Evolutionary conservation across 2,888 invertebrate genomes (phyloP), one percentile per base, ranked within the genome.

Genomic region (Lycophotia porphyrea): DNA sequence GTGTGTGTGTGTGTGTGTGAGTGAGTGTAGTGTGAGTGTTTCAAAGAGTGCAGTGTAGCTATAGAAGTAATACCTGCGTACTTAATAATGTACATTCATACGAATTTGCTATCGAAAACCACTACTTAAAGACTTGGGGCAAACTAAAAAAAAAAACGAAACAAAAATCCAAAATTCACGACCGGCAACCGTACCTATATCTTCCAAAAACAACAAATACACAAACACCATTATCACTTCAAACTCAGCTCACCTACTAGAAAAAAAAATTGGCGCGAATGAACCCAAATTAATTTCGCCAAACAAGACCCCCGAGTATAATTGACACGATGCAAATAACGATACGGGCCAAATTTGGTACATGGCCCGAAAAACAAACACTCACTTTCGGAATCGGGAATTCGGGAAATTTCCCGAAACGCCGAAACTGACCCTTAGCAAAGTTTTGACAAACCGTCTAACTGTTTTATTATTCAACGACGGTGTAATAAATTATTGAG

Each of bases 401-500:
- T 27, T n/a, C 63, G 63, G 63, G 63, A 61, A 24, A 36, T 36
- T 39, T 63, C 42, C 39, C 63, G 64, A 73, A 63, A 36, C 36
- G 36, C 36, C n/a, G 36, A 36, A 76, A 73, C 71, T 75, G 84
- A 80, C 72, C 76, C 73, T 13, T 2, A n/a, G 39, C 4, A 24
- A 84, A 82, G 74, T 74, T 80, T 73, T 85, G 75, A 82, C 82
- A 82, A 80, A 84, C 80, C 76, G 58, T 75, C 76, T 67, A 39
- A 75, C 70, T 74, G 79, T 60, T 82, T 76, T 73, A 86, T 84
- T 81, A 86, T 86, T 84, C 77, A 71, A 70, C 61, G 69, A 70
- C 71, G 72, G 71, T 76, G 75, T 86, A 66, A 77, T 85, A 86
- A 79, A 81, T 82, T 85, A 82, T 85, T 86, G 66, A 84, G 76